These are phyloP conservation scores for Rhamphomyia laevipes DNA, from an alignment of 2,888 invertebrate species.

Conservation along the genomic window DNA sequence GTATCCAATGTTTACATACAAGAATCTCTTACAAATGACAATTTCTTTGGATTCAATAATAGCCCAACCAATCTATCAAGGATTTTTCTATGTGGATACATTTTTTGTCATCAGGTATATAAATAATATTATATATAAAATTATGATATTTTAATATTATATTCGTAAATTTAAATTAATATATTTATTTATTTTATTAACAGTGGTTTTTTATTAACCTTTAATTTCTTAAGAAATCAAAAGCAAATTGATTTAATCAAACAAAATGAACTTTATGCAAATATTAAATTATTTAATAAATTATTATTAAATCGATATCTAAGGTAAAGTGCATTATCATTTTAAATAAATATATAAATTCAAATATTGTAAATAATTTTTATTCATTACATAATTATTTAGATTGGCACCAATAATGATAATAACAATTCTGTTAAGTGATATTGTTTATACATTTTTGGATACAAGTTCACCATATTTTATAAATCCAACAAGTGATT, in stretches of 20 bases:
- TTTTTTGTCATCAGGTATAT: slow-evolving; percentile 7
- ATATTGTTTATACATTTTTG: slow-evolving; percentile 2
- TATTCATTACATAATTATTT: background rate
- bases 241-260: slow-evolving; percentile 2
- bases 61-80: slow-evolving; percentile 5
- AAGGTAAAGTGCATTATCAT: background rate
- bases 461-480: slow-evolving; percentile 4
- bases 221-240: slow-evolving; percentile 6
- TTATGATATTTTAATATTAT: background rate
- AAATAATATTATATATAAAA: background rate
- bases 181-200: background rate
- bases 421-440: slow-evolving; percentile 1
- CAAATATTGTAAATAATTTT: background rate
- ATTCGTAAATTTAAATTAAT: background rate
- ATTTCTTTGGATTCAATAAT: background rate
- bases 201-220: slow-evolving; percentile 6
- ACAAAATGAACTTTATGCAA: slow-evolving; percentile 1
- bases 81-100: slow-evolving; percentile 6
- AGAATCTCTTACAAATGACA: slow-evolving; percentile 2
- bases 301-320: slow-evolving; percentile 7
- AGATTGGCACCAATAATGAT: slow-evolving; percentile 6
- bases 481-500: slow-evolving; percentile 5
- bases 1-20: slow-evolving; percentile 7
- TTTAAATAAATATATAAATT: background rate
- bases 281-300: slow-evolving; percentile 4